Conservation (phyloP, 1,140 invertebrate species). For the Caenorhabditis tropicalis region DNA sequence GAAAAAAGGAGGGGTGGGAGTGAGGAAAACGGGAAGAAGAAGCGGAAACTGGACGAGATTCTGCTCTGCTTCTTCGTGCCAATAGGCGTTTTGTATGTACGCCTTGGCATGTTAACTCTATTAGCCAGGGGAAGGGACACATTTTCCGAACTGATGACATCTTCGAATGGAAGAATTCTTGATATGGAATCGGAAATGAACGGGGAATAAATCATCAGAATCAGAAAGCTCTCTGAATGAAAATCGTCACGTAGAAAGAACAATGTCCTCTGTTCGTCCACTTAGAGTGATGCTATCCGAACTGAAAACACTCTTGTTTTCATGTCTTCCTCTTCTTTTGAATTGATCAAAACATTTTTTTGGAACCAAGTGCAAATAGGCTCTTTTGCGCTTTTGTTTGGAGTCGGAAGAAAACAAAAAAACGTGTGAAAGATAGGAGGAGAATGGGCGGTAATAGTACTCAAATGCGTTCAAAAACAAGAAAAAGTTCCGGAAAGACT, state of each 20-base stretch:
- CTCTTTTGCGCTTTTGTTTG: no score
- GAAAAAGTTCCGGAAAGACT: neutral
- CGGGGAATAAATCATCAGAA: no score
- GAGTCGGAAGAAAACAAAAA: no score
- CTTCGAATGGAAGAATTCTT: neutral
- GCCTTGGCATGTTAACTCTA: conserved; percentile 2
- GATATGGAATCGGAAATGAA: neutral
- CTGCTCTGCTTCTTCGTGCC: neutral
- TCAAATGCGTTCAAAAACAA: no score
- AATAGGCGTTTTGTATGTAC: neutral
- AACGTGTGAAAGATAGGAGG: neutral
- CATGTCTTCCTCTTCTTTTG: no score
- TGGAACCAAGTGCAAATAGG: neutral
- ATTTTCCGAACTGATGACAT: neutral
- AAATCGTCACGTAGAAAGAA: no score
- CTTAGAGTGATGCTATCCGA: neutral
- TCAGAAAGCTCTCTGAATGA: no score
- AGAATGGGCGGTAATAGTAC: neutral
- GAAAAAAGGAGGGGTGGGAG: neutral
- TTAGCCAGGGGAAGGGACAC: neutral
- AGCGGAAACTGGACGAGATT: conserved; percentile 5
- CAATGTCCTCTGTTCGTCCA: no score
- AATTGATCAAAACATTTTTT: neutral
- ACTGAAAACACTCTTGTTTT: neutral
- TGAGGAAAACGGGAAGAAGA: neutral